A percentile compares a stretch with the other conserved stretches of the same genome.
Evolutionary conservation across 2,797 vertebrate genomes (phyloP).

Genomic region (Tapera naevia): DNA sequence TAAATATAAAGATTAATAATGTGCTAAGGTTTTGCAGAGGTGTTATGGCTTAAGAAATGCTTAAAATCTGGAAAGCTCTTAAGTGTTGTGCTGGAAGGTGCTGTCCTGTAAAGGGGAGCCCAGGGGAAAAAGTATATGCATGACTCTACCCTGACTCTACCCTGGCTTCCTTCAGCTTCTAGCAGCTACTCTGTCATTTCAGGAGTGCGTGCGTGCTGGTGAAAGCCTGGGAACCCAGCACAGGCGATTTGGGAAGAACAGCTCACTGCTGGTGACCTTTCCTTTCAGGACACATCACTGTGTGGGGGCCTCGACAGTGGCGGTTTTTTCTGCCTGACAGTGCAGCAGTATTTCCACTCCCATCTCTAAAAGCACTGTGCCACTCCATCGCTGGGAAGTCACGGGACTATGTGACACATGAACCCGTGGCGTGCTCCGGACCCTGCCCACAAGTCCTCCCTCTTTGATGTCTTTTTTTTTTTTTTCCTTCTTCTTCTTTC

Average conservation of each 20-base stretch:
- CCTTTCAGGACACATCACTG: not conserved
- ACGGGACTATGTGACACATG: not conserved
- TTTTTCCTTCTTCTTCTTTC: too few relatives aligned
- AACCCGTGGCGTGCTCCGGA: not conserved
- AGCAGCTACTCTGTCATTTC: not conserved
- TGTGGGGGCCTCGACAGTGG: not conserved
- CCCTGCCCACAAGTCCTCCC: not conserved
- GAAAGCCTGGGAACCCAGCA: not conserved
- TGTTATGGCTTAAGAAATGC: not conserved
- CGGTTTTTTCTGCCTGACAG: not conserved
- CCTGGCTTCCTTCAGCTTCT: not conserved
- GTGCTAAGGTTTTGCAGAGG: not conserved
- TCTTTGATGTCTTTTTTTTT: not conserved
- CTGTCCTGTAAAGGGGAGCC: not conserved
- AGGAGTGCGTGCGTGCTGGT: not conserved
- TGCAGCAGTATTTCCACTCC: not conserved
- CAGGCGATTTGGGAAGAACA: not conserved
- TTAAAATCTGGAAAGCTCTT: not conserved
- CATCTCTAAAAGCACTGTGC: not conserved
- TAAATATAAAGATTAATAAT: not conserved
- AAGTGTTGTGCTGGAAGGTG: not conserved
- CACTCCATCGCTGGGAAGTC: not conserved
- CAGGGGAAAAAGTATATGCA: rapidly evolving
- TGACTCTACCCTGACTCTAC: too few relatives aligned
- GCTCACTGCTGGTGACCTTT: not conserved